These are phyloP conservation scores for Melanerpes aurifrons DNA, from an alignment of 2,113 vertebrate species.

Conservation along the genomic window DNA sequence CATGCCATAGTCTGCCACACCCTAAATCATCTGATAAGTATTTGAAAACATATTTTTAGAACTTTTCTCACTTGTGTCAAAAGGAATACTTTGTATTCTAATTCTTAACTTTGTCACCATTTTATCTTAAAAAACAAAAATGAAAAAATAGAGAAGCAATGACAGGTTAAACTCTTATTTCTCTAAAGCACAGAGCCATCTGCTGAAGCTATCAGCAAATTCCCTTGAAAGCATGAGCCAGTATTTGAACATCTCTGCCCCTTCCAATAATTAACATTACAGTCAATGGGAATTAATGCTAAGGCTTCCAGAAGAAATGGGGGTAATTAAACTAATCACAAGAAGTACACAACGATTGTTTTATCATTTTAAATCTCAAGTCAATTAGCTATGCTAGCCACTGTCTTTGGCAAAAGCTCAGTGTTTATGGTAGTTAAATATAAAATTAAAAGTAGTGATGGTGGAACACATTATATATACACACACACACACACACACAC, in stretches of 20 bases:
- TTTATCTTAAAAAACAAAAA: neutral
- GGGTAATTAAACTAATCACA: slow-evolving; percentile 62
- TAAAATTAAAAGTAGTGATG: slow-evolving; percentile 3
- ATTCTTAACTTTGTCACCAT: neutral
- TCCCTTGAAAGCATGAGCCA: neutral
- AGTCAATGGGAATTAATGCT: slow-evolving; percentile 38
- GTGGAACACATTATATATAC: neutral
- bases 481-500: neutral
- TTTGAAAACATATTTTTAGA: slow-evolving; percentile 7
- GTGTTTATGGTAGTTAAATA: slow-evolving; percentile 11
- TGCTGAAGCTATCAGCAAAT: neutral
- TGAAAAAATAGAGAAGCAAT: neutral
- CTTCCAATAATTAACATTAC: neutral
- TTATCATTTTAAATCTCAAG: slow-evolving; percentile 32
- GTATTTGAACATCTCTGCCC: neutral
- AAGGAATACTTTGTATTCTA: neutral
- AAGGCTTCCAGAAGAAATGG: slow-evolving; percentile 51
- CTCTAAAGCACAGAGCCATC: neutral
- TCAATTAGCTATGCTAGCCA: slow-evolving; percentile 43
- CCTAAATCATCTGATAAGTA: neutral
- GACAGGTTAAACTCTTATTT: neutral
- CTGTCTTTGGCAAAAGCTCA: slow-evolving; percentile 1
- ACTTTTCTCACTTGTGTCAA: neutral
- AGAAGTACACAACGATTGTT: slow-evolving; percentile 48
- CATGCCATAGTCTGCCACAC: neutral